These are phyloP conservation scores for Tetropium fuscum DNA, from an alignment of 2,888 invertebrate species.

Conservation along the genomic window DNA sequence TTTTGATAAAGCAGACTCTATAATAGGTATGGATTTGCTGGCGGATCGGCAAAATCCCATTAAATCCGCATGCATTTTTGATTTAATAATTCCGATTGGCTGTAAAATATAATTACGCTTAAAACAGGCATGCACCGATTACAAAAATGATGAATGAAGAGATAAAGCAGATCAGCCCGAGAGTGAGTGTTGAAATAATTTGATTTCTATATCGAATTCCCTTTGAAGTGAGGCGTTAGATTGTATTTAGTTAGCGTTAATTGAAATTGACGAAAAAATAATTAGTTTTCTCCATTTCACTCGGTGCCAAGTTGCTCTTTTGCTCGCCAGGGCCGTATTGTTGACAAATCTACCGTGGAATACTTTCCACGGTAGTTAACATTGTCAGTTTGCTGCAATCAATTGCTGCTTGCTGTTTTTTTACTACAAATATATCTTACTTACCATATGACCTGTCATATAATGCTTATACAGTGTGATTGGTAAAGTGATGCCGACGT, in stretches of 20 bases:
- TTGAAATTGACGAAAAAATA: conserved; percentile 66
- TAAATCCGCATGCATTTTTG: conserved; percentile 25
- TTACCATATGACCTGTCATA: too few relatives aligned
- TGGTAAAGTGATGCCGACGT: too few relatives aligned
- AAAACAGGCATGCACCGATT: conserved; percentile 48
- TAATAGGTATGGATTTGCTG: conserved; percentile 15
- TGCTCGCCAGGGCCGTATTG: neutral
- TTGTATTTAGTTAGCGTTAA: conserved; percentile 61
- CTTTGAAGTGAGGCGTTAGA: conserved; percentile 62
- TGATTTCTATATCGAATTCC: conserved; percentile 64
- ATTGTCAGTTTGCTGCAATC: too few relatives aligned
- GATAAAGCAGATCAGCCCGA: conserved; percentile 57
- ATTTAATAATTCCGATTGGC: conserved; percentile 38
- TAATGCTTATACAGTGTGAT: too few relatives aligned
- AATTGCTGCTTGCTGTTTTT: too few relatives aligned
- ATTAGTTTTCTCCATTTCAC: conserved; percentile 59
- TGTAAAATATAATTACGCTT: conserved; percentile 29
- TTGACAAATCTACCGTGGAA: neutral
- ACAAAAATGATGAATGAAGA: conserved; percentile 58
- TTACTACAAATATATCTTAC: too few relatives aligned
- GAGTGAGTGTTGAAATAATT: conserved; percentile 60
- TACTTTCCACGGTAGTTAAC: too few relatives aligned
- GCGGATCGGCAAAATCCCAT: conserved; percentile 14
- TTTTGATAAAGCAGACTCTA: too few relatives aligned
- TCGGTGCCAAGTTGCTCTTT: conserved; percentile 16